A percentile compares a stretch with the other conserved stretches of the same genome.
Evolutionary conservation across 2,888 invertebrate genomes (phyloP).

Genomic region (Galerucella pusilla): DNA sequence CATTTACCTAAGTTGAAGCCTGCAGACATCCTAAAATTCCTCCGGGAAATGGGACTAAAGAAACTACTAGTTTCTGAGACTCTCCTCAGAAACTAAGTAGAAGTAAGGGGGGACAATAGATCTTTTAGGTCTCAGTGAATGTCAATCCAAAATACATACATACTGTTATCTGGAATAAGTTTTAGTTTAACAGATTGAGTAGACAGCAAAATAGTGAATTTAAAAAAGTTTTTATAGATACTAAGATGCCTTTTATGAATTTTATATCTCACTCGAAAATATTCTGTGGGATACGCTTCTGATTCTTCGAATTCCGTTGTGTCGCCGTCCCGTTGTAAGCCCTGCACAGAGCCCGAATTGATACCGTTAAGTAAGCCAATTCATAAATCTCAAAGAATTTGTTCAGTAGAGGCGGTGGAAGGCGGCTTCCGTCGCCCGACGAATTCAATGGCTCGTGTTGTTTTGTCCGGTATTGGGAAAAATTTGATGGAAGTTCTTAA

Average conservation of each 20-base stretch:
- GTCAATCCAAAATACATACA: too few species aligned
- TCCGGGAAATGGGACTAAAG: too few species aligned
- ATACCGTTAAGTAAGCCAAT: conserved; percentile 58
- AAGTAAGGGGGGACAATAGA: too few species aligned
- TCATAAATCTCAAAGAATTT: conserved; percentile 60
- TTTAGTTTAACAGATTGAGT: too few species aligned
- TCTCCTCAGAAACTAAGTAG: too few species aligned
- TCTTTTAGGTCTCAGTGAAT: too few species aligned
- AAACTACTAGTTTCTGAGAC: too few species aligned
- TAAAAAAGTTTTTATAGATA: too few species aligned
- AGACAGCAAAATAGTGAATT: too few species aligned
- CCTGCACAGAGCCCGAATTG: conserved; percentile 52
- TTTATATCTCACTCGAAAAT: neutral
- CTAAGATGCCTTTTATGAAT: neutral
- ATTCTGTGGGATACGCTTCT: neutral
- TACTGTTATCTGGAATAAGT: too few species aligned
- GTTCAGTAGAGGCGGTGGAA: conserved; percentile 38
- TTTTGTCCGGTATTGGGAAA: conserved; percentile 23
- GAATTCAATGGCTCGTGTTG: conserved; percentile 54
- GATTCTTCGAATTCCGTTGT: conserved; percentile 20
- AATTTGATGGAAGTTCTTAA: conserved; percentile 19
- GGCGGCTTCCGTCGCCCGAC: conserved; percentile 47
- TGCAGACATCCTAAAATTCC: too few species aligned
- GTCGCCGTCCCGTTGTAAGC: conserved; percentile 23
- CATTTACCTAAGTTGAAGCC: too few species aligned